Base-by-base conservation (phyloP, 92 coral and sea anemone species). In the Anthopleura xanthogrammica region DNA sequence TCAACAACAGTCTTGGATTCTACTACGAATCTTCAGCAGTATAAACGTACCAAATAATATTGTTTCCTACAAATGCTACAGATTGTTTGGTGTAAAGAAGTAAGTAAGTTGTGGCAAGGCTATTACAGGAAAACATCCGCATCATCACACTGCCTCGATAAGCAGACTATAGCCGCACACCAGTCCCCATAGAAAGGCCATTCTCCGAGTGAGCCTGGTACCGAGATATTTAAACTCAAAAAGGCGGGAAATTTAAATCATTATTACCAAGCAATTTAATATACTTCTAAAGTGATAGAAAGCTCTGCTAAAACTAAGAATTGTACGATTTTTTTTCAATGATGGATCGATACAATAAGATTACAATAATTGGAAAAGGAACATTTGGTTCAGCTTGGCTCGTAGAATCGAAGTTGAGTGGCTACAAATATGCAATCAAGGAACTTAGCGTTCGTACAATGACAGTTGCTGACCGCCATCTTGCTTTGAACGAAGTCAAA, bases 311-410 rank as follows among this genome's bases (percentile, higher is more conserved):
- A 29, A 72, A 82, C 39, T 9, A 76, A 16, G 42, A 42, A 55
- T 39, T 20, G 20, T 8, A 22, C 50, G n/a, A 58, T 7, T 22
- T 20, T 78, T 41, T 41, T 8, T 52, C 40, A 39, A 57, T 7
- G 7, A 96, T 96, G 99, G 93, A 96, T 41, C 92, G 92, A 75
- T 96, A 94, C 77, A 88, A 68, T 39, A 96, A 96, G 85, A 75
- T 94, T 20, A 88, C 88, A 70, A 84, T 82, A 58, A 94, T 96
- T 52, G 99, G 99, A 0, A 85, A 93, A 54, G 99, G 99, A 50
- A 92, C 98, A 14, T 96, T 96, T 78, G 99, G 99, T 8, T 87
- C 90, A 29, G 99, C 95, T 0, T 96, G 99, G 99, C 88, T 96
- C 36, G 91, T 89, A 10, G 93, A 95, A 76, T 94, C 99, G 3